Evolutionary conservation across 2,797 vertebrate genomes (phyloP).

Genomic region (Urophycis tenuis): DNA sequence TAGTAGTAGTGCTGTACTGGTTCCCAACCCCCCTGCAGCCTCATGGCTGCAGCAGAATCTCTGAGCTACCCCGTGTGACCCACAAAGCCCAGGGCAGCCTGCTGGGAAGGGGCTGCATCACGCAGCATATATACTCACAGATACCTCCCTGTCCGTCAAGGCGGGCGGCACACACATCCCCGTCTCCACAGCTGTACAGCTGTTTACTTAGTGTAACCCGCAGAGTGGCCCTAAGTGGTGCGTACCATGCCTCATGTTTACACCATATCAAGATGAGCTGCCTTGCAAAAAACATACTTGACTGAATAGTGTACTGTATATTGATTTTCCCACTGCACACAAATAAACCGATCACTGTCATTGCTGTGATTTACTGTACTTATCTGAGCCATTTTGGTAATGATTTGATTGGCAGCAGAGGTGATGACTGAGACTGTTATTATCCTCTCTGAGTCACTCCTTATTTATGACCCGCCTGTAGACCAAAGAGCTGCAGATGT

Average conservation of each 20-base stretch:
- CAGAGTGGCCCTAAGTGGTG: too few species aligned
- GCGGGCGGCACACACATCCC: not conserved
- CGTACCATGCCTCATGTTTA: not conserved
- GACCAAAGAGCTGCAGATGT: constrained; percentile 49
- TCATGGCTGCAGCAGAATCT: too few species aligned
- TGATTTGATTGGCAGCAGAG: constrained; percentile 8
- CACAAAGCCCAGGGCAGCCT: constrained; percentile 11
- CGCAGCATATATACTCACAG: too few species aligned
- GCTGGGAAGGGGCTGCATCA: too few species aligned
- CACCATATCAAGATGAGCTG: not conserved
- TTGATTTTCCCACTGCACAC: constrained; percentile 6
- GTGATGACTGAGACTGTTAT: constrained; percentile 31
- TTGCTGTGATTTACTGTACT: not conserved
- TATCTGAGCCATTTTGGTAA: constrained; percentile 25
- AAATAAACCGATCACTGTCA: not conserved
- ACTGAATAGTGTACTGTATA: constrained; percentile 1
- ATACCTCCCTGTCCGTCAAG: too few species aligned
- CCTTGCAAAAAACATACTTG: not conserved
- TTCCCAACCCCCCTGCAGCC: too few species aligned
- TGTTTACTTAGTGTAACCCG: too few species aligned
- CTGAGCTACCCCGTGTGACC: constrained; percentile 17
- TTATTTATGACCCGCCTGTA: constrained; percentile 16
- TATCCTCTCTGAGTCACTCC: constrained; percentile 42
- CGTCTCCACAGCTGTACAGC: too few species aligned
- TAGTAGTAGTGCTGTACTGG: too few species aligned